A percentile compares a stretch with the other conserved stretches of the same genome.
These are phyloP conservation scores for Ellobium chinense DNA, from an alignment of 2,888 invertebrate species.

Conservation along the genomic window DNA sequence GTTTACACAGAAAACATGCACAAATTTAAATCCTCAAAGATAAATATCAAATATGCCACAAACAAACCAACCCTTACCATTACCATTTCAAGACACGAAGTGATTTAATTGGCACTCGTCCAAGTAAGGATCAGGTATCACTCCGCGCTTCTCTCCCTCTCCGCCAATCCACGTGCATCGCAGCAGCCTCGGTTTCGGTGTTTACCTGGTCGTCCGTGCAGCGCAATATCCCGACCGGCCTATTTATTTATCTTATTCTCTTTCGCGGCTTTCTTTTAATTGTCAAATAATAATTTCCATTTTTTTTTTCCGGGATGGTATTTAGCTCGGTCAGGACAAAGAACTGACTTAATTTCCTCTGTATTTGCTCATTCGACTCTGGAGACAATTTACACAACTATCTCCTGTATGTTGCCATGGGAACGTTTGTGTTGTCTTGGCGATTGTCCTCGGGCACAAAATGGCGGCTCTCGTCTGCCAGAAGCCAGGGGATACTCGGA, in stretches of 20 bases:
- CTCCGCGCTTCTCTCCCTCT: neutral
- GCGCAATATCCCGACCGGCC: constrained; percentile 20
- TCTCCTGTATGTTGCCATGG: constrained; percentile 40
- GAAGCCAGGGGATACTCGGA: constrained; percentile 27
- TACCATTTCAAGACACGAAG: constrained; percentile 31
- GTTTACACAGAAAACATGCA: no score
- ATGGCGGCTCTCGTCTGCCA: constrained; percentile 42
- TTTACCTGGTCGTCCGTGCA: constrained; percentile 11
- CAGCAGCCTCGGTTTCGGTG: neutral
- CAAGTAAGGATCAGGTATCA: constrained; percentile 28
- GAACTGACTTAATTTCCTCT: constrained; percentile 43
- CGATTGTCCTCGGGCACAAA: constrained; percentile 39
- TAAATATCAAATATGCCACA: no score
- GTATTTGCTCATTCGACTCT: constrained; percentile 33
- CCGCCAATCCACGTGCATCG: neutral
- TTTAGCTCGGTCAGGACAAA: constrained; percentile 17
- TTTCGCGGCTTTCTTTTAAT: constrained; percentile 43
- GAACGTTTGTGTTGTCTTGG: constrained; percentile 45
- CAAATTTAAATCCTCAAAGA: no score
- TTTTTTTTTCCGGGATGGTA: no score
- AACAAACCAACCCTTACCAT: neutral
- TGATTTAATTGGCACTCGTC: constrained; percentile 1
- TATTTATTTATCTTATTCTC: constrained; percentile 42
- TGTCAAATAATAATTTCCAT: constrained; percentile 48
- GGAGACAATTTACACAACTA: constrained; percentile 45